Percentiles rank a stretch among this genome's conserved stretches.
phyloP scores from a whole-genome alignment of 2,113 vertebrate genomes.

The Cephalopterus ornatus region DNA sequence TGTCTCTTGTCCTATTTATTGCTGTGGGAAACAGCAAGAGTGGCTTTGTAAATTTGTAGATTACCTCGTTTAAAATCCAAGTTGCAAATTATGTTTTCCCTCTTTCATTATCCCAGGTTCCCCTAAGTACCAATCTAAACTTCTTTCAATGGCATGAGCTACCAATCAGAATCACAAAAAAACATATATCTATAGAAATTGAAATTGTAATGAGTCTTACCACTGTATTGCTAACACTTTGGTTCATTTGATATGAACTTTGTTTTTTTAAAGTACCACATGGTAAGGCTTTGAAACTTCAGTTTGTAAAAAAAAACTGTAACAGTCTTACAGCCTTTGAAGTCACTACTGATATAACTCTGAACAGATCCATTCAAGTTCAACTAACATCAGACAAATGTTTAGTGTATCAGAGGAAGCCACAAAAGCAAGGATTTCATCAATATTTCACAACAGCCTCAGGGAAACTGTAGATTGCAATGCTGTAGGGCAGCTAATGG shows the following conservation, averaged over 20 bases:
- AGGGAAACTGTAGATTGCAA: slow-evolving; percentile 94
- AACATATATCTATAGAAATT: slow-evolving; percentile 26
- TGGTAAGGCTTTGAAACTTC: slow-evolving; percentile 72
- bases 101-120: not conserved
- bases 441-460: slow-evolving; percentile 99
- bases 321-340: slow-evolving; percentile 76
- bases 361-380: slow-evolving; percentile 81
- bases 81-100: not conserved
- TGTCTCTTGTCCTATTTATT: not conserved
- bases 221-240: slow-evolving; percentile 37
- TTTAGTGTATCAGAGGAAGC: slow-evolving; percentile 85
- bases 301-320: slow-evolving; percentile 69
- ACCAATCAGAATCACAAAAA: slow-evolving; percentile 22
- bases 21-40: not conserved
- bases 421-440: slow-evolving; percentile 87
- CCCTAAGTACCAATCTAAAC: not conserved
- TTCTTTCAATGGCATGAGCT: not conserved
- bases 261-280: slow-evolving; percentile 66
- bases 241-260: slow-evolving; percentile 68
- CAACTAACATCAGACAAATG: slow-evolving; percentile 85
- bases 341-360: slow-evolving; percentile 77
- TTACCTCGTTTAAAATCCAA: not conserved
- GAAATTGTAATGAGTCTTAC: slow-evolving; percentile 61
- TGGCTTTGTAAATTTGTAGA: not conserved
- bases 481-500: slow-evolving; percentile 94